Percentiles rank a stretch among this genome's conserved stretches.
Conservation (phyloP, 2,888 invertebrate species). For the Limnephilus rhombicus region DNA sequence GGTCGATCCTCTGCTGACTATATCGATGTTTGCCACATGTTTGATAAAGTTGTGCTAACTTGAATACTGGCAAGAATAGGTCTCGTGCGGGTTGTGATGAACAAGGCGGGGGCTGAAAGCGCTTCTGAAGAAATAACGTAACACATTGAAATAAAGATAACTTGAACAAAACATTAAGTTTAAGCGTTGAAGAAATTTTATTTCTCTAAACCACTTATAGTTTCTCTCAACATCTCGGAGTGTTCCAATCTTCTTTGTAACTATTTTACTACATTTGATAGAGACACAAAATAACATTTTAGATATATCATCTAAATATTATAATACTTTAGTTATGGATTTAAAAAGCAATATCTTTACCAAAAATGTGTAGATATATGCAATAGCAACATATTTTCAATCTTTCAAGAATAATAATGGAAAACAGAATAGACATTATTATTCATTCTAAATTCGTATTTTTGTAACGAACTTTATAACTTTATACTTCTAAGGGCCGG, state of each 20-base stretch:
- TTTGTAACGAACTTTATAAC: no score
- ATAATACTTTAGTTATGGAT: not conserved
- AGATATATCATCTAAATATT: not conserved
- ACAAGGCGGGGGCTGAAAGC: not conserved
- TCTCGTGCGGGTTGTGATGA: constrained; percentile 45
- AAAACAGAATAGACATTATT: no score
- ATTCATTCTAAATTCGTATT: no score
- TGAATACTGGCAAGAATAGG: constrained; percentile 35
- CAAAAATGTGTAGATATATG: no score
- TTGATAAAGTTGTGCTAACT: constrained; percentile 46
- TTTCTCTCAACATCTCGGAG: not conserved
- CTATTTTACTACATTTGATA: not conserved
- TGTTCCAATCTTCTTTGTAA: not conserved
- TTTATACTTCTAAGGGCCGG: no score
- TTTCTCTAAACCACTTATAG: constrained; percentile 1
- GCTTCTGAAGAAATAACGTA: not conserved
- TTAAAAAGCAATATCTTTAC: not conserved
- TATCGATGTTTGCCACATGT: constrained; percentile 39
- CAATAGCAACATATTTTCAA: no score
- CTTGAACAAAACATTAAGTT: not conserved
- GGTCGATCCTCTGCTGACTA: not conserved
- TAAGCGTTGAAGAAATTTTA: not conserved
- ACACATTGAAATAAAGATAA: constrained; percentile 8
- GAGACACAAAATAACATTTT: not conserved
- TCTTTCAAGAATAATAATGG: no score